These are phyloP conservation scores for Aleiodes alternator DNA, from an alignment of 2,888 invertebrate genomes.

Conservation along the genomic window DNA sequence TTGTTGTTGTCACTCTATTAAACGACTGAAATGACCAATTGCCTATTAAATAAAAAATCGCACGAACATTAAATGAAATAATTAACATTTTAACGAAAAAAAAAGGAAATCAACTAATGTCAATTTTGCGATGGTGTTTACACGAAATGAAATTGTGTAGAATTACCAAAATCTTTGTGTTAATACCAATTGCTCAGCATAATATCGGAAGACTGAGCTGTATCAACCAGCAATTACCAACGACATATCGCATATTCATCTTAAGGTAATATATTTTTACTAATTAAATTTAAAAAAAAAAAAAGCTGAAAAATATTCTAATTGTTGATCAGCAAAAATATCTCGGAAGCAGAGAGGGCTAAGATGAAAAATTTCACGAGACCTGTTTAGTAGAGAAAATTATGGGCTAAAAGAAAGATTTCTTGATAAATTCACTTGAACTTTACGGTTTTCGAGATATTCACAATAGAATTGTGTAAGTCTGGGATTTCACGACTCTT, in stretches of 20 bases:
- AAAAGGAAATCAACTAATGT: conserved; percentile 55
- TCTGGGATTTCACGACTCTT: no score
- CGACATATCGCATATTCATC: conserved; percentile 71
- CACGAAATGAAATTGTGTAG: conserved; percentile 50
- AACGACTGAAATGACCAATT: conserved; percentile 40
- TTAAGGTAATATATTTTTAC: conserved; percentile 62
- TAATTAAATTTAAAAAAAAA: not conserved
- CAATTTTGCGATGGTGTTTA: conserved; percentile 52
- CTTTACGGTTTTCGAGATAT: no score
- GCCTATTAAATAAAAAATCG: conserved; percentile 32
- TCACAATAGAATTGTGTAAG: no score
- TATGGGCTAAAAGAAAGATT: no score
- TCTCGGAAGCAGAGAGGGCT: no score
- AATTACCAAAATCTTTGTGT: conserved; percentile 1
- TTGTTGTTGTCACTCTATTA: conserved; percentile 26
- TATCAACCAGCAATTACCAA: conserved; percentile 63
- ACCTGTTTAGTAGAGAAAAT: no score
- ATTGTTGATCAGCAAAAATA: no score
- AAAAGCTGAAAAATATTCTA: no score
- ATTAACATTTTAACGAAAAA: conserved; percentile 36
- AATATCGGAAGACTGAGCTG: conserved; percentile 65
- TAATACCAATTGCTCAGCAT: conserved; percentile 14
- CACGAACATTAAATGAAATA: not conserved
- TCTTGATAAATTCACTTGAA: no score
- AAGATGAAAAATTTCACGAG: no score